Conservation (phyloP, 2,113 vertebrate species). For the Apeltes quadracus region DNA sequence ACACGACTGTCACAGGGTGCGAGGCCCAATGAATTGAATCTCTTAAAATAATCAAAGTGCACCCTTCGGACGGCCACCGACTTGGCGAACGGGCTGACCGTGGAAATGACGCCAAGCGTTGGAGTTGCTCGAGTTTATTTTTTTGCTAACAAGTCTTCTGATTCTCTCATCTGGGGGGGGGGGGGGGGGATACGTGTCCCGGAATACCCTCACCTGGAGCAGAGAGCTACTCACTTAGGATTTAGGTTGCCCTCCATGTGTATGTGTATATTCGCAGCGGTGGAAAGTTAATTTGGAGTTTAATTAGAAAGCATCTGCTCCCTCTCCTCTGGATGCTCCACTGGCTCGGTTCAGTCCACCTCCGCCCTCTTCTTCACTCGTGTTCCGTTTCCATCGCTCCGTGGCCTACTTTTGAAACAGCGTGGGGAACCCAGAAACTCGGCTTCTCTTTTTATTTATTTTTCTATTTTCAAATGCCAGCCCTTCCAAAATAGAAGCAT, state of each 20-base stretch:
- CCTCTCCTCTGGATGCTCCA: slow-evolving; percentile 40
- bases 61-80: background rate
- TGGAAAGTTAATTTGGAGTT: slow-evolving; percentile 74
- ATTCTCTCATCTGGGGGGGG: slow-evolving; percentile 30
- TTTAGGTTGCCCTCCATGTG: no score
- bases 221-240: slow-evolving; percentile 7
- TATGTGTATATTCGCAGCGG: no score
- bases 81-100: background rate
- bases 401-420: slow-evolving; percentile 74
- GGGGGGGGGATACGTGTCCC: slow-evolving; percentile 29
- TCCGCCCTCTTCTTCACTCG: slow-evolving; percentile 36
- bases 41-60: background rate
- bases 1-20: background rate
- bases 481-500: slow-evolving; percentile 5
- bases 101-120: slow-evolving; percentile 32
- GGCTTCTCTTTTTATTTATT: slow-evolving; percentile 2
- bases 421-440: slow-evolving; percentile 42
- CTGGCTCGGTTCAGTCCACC: slow-evolving; percentile 39
- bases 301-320: slow-evolving; percentile 74
- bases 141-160: slow-evolving; percentile 28
- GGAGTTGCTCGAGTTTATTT: slow-evolving; percentile 15
- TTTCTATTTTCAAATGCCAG: slow-evolving; percentile 16
- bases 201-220: slow-evolving; percentile 10
- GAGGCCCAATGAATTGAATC: background rate
- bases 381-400: slow-evolving; percentile 25